Conservation (phyloP, 2,113 vertebrate genomes). For the Anthoscopus minutus region DNA sequence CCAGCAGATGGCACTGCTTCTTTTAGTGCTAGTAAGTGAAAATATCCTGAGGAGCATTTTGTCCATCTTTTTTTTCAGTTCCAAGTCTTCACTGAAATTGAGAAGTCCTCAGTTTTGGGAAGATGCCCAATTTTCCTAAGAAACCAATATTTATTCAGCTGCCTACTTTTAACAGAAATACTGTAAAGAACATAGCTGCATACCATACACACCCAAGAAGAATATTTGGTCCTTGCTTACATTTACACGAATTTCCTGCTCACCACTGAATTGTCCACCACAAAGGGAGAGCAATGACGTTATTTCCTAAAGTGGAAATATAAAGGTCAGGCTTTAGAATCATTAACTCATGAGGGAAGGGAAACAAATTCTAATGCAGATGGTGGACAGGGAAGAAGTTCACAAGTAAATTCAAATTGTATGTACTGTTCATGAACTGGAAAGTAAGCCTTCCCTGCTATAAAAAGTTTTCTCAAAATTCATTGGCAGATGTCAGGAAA, state of each 20-base stretch:
- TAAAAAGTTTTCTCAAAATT: background rate
- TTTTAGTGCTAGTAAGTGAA: background rate
- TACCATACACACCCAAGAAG: background rate
- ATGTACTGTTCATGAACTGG: background rate
- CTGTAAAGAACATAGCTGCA: background rate
- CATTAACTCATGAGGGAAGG: background rate
- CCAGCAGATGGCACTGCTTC: constrained; percentile 35
- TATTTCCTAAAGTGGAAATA: constrained; percentile 81
- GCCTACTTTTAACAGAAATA: background rate
- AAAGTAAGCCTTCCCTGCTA: background rate
- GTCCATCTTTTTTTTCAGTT: background rate
- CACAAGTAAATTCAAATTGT: background rate
- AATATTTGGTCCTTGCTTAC: constrained; percentile 61
- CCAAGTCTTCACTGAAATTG: background rate
- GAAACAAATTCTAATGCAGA: background rate
- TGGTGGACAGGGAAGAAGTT: background rate
- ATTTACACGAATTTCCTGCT: constrained; percentile 78
- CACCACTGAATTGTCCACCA: constrained; percentile 74
- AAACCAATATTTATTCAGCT: background rate
- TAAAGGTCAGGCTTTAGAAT: background rate
- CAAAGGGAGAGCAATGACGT: constrained; percentile 83
- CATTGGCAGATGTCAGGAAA: background rate
- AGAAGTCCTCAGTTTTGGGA: background rate
- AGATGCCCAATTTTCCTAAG: background rate
- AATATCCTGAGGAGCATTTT: background rate